Percentiles rank a stretch among this genome's conserved stretches.
These are phyloP conservation scores for Semicossyphus pulcher DNA, from an alignment of 2,113 vertebrate genomes.

Conservation along the genomic window DNA sequence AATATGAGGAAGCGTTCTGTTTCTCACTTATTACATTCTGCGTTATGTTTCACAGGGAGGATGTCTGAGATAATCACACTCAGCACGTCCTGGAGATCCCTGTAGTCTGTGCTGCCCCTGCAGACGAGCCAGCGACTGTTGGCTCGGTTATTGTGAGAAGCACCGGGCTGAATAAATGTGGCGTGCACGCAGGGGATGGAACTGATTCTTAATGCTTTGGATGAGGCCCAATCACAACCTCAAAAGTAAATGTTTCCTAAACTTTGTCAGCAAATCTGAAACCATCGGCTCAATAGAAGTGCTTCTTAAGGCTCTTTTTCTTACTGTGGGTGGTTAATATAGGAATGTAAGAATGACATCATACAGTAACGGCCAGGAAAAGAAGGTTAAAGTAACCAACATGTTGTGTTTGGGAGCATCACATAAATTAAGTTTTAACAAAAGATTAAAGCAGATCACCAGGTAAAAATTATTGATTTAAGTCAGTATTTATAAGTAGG, in stretches of 20 bases:
- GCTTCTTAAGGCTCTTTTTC: neutral
- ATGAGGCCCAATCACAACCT: neutral
- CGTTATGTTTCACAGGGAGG: conserved; percentile 18
- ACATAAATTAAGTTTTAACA: neutral
- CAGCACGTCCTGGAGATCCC: conserved; percentile 12
- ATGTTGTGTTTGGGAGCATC: neutral
- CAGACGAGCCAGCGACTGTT: conserved; percentile 13
- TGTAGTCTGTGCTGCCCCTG: conserved; percentile 6
- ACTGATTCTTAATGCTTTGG: neutral
- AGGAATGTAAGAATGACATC: neutral
- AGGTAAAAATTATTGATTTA: neutral
- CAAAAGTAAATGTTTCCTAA: conserved; percentile 13
- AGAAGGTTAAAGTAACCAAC: neutral
- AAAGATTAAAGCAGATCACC: neutral
- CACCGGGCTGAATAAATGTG: conserved; percentile 1
- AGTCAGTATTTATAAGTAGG: neutral
- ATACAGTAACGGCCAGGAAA: neutral
- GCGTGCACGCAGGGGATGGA: neutral
- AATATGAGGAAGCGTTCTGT: conserved; percentile 1
- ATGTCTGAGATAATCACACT: conserved; percentile 36
- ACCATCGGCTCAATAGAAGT: neutral
- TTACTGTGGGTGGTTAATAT: neutral
- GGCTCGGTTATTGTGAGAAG: conserved; percentile 2
- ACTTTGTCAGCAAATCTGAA: neutral
- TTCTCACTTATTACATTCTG: conserved; percentile 38